Percentiles rank a stretch among this genome's conserved stretches.
Evolutionary conservation across 2,113 vertebrate genomes (phyloP).

Genomic region (Gnathonemus longibarbis): DNA sequence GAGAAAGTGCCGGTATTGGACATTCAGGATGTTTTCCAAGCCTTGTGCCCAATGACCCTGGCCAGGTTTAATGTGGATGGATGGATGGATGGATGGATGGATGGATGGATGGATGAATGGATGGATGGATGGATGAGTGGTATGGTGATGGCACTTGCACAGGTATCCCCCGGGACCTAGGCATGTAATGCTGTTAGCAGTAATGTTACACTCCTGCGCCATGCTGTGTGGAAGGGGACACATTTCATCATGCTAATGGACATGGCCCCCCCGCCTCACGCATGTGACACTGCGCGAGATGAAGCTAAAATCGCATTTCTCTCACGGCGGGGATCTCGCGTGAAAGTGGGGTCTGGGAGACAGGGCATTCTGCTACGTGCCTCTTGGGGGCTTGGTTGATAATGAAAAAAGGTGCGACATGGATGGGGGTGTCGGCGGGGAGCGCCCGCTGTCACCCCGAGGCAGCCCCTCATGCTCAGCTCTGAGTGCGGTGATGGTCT

Average conservation of each 20-base stretch:
- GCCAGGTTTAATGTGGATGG: not conserved
- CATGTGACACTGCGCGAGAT: not conserved
- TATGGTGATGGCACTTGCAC: not conserved
- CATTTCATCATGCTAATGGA: constrained; percentile 5
- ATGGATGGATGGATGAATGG: not conserved
- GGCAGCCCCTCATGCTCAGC: not conserved
- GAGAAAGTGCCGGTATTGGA: not conserved
- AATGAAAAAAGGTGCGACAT: constrained; percentile 5
- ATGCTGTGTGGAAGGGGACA: not conserved
- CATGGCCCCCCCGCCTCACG: not conserved
- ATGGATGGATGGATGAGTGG: not conserved
- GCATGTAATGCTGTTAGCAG: not conserved
- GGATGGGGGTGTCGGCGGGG: not conserved
- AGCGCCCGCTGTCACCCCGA: not conserved
- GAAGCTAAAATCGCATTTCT: not conserved
- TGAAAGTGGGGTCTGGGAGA: not conserved
- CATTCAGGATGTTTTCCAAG: not conserved
- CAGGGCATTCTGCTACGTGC: not conserved
- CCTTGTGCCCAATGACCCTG: not conserved
- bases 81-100: too few species aligned
- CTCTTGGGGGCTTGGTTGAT: not conserved
- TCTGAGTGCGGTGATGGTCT: not conserved
- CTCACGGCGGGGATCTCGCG: not conserved
- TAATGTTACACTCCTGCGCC: not conserved
- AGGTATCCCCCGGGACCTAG: not conserved